Percentiles rank a stretch among this genome's conserved stretches.
Evolutionary conservation across 2,888 invertebrate genomes (phyloP).

Genomic region (Drosophila mettleri): DNA sequence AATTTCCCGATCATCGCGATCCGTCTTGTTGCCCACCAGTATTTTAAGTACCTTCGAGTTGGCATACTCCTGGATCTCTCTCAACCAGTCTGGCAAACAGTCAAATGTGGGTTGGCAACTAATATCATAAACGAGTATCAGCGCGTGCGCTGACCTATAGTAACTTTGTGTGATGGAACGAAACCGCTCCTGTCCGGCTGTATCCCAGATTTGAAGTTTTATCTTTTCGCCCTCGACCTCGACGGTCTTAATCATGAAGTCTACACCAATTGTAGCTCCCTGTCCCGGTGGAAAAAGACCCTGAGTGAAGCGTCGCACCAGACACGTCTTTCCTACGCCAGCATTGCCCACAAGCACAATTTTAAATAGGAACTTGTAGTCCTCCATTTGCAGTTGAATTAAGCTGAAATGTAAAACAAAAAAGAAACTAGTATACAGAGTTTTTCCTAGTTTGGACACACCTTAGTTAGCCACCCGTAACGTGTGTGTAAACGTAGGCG

Average conservation of each 20-base stretch:
- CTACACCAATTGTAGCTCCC: constrained; percentile 99
- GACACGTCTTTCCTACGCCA: constrained; percentile 98
- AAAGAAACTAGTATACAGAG: constrained; percentile 28
- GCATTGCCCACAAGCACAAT: constrained; percentile 99
- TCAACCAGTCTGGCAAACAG: constrained; percentile 97
- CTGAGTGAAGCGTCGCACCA: constrained; percentile 98
- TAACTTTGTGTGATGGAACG: constrained; percentile 99
- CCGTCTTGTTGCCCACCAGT: constrained; percentile 95
- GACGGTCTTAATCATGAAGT: constrained; percentile 99
- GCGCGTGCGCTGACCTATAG: constrained; percentile 98
- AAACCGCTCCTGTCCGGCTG: constrained; percentile 98
- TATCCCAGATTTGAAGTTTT: constrained; percentile 99
- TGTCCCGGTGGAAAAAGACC: constrained; percentile 99
- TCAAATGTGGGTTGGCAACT: constrained; percentile 99
- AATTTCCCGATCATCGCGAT: constrained; percentile 95
- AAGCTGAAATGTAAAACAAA: not conserved
- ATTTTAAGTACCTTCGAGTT: constrained; percentile 91
- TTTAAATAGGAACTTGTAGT: constrained; percentile 99
- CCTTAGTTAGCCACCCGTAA: constrained; percentile 76
- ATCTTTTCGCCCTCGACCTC: constrained; percentile 98
- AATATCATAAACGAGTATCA: constrained; percentile 98
- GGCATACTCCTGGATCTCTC: constrained; percentile 99
- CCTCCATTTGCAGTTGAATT: constrained; percentile 90
- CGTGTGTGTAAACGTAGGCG: constrained; percentile 49
- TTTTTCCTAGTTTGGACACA: constrained; percentile 51